A percentile compares a stretch with the other conserved stretches of the same genome.
Conservation (phyloP, 2,113 vertebrate species). For the Accipiter virgatus region DNA sequence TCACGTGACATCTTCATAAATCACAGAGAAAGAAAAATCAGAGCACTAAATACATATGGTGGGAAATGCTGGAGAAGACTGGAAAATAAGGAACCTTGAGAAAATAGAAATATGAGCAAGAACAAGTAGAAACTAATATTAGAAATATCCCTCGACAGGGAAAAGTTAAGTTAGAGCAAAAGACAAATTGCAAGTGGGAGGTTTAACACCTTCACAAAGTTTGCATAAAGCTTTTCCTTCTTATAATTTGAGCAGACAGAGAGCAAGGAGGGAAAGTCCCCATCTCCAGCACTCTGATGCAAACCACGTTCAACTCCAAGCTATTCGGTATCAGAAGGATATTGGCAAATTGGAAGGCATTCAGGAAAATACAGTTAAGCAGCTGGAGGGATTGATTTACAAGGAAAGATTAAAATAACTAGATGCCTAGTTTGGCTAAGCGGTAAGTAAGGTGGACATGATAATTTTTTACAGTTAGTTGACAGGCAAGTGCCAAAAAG, state of each 20-base stretch:
- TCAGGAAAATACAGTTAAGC: not conserved
- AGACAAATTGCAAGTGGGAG: not conserved
- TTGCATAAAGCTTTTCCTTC: not conserved
- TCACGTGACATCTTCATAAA: not conserved
- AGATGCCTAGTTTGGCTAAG: not conserved
- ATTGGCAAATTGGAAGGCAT: not conserved
- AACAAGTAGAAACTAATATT: not conserved
- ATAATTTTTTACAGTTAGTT: not conserved
- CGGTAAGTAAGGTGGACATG: not conserved
- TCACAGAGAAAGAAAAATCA: not conserved
- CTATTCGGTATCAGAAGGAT: not conserved
- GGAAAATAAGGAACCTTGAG: not conserved
- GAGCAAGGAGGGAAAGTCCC: not conserved
- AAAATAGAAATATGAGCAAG: not conserved
- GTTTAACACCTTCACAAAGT: not conserved
- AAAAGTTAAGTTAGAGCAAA: not conserved
- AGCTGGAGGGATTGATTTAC: not conserved
- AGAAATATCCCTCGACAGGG: not conserved
- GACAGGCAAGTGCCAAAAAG: not conserved
- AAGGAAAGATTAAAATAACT: not conserved
- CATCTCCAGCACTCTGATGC: not conserved
- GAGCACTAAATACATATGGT: rapidly evolving
- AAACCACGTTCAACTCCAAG: not conserved
- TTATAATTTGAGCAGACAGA: rapidly evolving
- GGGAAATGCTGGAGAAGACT: not conserved